Evolutionary conservation across 2,888 invertebrate species (phyloP).

Genomic region (Cheilosia grossa): DNA sequence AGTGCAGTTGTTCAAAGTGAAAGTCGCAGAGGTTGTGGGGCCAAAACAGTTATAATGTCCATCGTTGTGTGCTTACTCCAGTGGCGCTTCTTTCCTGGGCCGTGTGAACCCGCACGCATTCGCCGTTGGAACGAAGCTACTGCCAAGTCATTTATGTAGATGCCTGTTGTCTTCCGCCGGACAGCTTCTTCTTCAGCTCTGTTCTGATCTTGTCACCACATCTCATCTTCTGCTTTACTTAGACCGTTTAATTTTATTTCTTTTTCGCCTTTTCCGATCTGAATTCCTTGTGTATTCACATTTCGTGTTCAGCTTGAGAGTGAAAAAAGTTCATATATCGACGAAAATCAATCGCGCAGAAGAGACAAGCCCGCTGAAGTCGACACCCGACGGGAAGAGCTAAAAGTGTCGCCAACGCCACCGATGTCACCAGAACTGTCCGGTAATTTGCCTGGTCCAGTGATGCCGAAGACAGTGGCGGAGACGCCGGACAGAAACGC

Average conservation of each 20-base stretch:
- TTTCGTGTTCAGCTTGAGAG: constrained; percentile 2
- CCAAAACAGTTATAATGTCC: too few species aligned
- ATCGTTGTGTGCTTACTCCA: too few species aligned
- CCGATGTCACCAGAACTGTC: neutral
- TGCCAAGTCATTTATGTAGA: too few species aligned
- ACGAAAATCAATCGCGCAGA: neutral
- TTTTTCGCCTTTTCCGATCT: too few species aligned
- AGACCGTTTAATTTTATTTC: neutral
- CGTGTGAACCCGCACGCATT: too few species aligned
- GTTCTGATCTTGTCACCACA: too few species aligned
- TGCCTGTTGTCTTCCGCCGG: too few species aligned
- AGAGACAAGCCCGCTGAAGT: neutral
- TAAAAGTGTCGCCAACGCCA: neutral
- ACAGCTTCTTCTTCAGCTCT: too few species aligned
- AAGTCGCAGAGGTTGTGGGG: too few species aligned
- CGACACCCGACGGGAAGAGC: neutral
- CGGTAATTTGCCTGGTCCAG: neutral
- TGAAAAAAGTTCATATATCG: neutral
- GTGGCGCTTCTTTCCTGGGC: too few species aligned
- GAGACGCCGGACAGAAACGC: neutral
- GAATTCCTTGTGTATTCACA: neutral
- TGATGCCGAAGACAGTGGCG: neutral
- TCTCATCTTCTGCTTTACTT: neutral
- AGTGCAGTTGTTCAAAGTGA: too few species aligned
- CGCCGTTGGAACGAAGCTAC: too few species aligned